Evolutionary conservation across 2,113 vertebrate genomes (phyloP), one percentile per base, ranked within the genome.

Genomic region (Macaca fascicularis): DNA sequence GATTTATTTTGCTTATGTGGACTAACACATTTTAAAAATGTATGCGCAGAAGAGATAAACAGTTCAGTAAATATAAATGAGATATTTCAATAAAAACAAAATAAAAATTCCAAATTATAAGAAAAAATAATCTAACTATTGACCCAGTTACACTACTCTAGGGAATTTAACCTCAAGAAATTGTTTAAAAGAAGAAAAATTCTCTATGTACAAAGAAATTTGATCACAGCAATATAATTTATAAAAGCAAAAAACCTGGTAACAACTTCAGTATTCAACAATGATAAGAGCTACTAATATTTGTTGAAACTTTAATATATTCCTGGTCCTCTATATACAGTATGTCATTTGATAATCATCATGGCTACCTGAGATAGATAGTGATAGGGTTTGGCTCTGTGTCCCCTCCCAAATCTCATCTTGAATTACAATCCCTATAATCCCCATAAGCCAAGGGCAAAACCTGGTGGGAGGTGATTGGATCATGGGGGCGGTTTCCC

Each of bases 31-130:
- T 55, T 55, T 8, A 55, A 55, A 55, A 25, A 82, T 80, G 64
- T 38, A 89, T 89, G 83, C 74, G 64, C 25, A 85, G 45, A 45
- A 88, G 38, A 94, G n/a, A 92, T 64, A 4, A 72, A 74, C 72
- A 85, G 43, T 32, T 89, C 74, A 78, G 75, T 84, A 90, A 90
- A 85, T 70, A 52, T 48, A 45, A 92, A 57, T n/a, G 86, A 89
- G 30, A 83, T 83, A 10, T n/a, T 83, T 83, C 19, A 82, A 75
- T 94, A 52, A 82, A 69, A 82, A 81, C 35, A 86, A 75, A 81
- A 82, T 52, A 50, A 78, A 93, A 64, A 45, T 75, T 80, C 48
- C 64, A 69, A 94, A 57, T 57, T 78, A 52, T 82, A 87, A 78
- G 45, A 27, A 30, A 80, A 89, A 69, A 78, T 35, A 80, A 7